Evolutionary conservation across 2,113 vertebrate genomes (phyloP), one percentile per base, ranked within the genome.

Genomic region (Nyctereutes procyonoides): DNA sequence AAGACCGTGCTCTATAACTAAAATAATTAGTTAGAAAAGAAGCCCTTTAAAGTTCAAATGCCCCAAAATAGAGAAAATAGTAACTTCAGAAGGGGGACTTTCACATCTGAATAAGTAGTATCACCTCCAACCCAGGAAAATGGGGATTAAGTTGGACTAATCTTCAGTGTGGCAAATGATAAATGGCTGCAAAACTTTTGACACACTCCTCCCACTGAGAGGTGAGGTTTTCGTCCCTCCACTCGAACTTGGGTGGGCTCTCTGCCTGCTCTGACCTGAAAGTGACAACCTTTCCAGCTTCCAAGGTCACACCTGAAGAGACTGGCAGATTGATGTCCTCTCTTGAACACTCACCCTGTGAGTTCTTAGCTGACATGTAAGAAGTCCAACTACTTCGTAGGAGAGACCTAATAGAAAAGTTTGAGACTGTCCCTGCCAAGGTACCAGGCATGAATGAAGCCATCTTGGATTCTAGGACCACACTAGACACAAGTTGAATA

Each of bases 1-100:
- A 95, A 93, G 26, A 85, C 0, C 53, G 5, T 94, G 48, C 2
- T 88, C 22, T 16, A 9, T 67, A 73, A 83, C 28, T 82, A 84
- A 97, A 91, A n/a, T 67, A 74, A 88, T 82, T 28, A 38, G 76
- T 94, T 90, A 14, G 56, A 94, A 82, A 93, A 65, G 5, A 94
- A 77, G 67, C 56, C 43, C n/a, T 26, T 77, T 51, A 51, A 65
- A 96, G 71, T 84, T 71, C 51, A 95, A 92, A 90, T 48, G 60
- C 53, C 16, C 71, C 38, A 4, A 89, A 82, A 94, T 15, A 87
- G 43, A 86, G 28, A 95, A 96, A 94, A 69, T 26, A 85, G 30
- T 83, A 90, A 88, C 15, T 79, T 88, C 48, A 77, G 35, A 12
- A 67, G 58, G 19, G 91, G 5, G 3, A 63, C 22, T 79, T 93